Evolutionary conservation across 2,113 vertebrate genomes (phyloP).

Genomic region (Lanius ludovicianus): DNA sequence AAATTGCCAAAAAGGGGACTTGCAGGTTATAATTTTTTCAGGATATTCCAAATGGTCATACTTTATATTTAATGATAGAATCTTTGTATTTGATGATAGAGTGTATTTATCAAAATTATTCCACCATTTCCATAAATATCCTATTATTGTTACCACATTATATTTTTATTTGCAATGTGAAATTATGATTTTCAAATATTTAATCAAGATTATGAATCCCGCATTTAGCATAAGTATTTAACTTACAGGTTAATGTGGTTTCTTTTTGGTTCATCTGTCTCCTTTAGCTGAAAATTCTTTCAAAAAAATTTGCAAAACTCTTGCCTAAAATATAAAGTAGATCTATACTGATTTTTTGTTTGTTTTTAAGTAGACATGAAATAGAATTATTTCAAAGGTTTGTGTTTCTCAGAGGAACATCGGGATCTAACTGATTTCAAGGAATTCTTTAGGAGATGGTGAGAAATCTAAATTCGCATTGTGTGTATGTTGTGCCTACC

Average conservation of each 20-base stretch:
- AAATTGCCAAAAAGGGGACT: not conserved
- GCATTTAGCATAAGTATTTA: not conserved
- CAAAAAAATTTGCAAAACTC: not conserved
- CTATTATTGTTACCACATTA: not conserved
- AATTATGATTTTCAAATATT: not conserved
- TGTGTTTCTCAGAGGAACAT: not conserved
- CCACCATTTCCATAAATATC: not conserved
- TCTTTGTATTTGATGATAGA: not conserved
- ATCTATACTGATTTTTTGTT: not conserved
- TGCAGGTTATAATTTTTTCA: not conserved
- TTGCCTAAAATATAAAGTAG: not conserved
- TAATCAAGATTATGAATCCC: not conserved
- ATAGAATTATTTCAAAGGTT: not conserved
- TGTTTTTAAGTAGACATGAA: not conserved
- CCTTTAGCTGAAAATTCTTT: not conserved
- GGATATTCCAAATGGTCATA: not conserved
- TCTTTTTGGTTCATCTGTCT: not conserved
- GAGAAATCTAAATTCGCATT: not conserved
- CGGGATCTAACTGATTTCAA: not conserved
- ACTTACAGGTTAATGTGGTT: not conserved
- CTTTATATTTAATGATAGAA: not conserved
- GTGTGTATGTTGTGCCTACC: not conserved
- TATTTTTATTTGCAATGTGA: not conserved
- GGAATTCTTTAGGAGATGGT: not conserved
- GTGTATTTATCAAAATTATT: not conserved